Base-by-base conservation (phyloP, 2,888 invertebrate genomes). In the Seira musarum region DNA sequence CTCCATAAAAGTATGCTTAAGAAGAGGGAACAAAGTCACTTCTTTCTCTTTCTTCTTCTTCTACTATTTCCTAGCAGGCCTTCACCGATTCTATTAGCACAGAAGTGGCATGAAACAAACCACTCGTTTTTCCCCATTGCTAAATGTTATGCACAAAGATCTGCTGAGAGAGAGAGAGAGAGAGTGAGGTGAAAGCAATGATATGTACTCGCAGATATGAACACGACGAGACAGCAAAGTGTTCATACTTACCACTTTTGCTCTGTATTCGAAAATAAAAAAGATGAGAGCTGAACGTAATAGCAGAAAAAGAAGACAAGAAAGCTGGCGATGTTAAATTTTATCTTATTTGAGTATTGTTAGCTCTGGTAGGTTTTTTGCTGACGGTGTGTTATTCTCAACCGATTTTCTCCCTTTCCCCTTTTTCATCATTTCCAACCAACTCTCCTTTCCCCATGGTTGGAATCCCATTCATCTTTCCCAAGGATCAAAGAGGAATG, bases 301-400 rank as follows among this genome's bases (percentile, higher is more conserved):
- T 60, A 60, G 60, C 60, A 21, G 35, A 24, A 60, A 21, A 63
- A 46, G 21, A n/a, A 73, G 65, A 65, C 64, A 46, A 66, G 60
- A 25, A 17, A 71, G 66, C 19, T 46, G 64, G 61, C 67, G 72
- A 78, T 78, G 78, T 72, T 77, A 78, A 78, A 78, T 72, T 78
- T 78, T 78, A 78, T 78, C 78, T 78, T 77, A 66, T 77, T 70
- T 71, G 71, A 78, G 78, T 67, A 71, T 72, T 78, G 67, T 78
- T 78, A 72, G 78, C 40, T 21, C 69, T 68, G 49, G 60, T 70
- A 78, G 69, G 30, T 78, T 78, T 78, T 77, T 77, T 78, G 78
- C 78, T 72, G 78, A 78, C 78, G 78, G 67, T 78, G 78, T 72
- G 68, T 17, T 78, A 72, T 65, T 79, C 73, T 69, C 79, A 63